Evolutionary conservation across 2,113 vertebrate genomes (phyloP).

Genomic region (Nothocercus nigrocapillus): DNA sequence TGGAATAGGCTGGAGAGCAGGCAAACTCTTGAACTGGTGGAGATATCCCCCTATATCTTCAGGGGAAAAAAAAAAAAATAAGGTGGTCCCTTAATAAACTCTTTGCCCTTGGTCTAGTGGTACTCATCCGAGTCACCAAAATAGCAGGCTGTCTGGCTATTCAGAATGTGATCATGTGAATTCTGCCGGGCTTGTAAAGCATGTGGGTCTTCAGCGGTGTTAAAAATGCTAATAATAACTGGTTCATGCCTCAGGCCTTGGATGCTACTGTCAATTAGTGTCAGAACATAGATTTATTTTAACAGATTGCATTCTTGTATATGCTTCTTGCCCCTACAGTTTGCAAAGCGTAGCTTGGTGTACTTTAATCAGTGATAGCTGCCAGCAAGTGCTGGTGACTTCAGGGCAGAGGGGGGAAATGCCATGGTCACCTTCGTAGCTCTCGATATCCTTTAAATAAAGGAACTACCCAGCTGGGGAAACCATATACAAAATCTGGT

Average conservation of each 20-base stretch:
- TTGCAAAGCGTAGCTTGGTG: not conserved
- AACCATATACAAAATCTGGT: not conserved
- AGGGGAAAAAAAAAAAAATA: not conserved
- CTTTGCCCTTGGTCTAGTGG: not conserved
- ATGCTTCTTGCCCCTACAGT: not conserved
- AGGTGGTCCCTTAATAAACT: not conserved
- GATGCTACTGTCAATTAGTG: slow-evolving; percentile 56
- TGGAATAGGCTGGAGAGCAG: not conserved
- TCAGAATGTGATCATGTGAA: slow-evolving; percentile 8
- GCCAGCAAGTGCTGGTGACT: fast-evolving
- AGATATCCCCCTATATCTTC: slow-evolving; percentile 12
- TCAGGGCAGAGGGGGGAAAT: not conserved
- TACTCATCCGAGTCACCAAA: not conserved
- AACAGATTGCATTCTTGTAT: slow-evolving; percentile 41
- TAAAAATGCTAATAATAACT: slow-evolving; percentile 49
- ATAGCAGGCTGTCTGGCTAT: slow-evolving; percentile 25
- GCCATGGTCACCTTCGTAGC: not conserved
- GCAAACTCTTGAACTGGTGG: not conserved
- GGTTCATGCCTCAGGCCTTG: slow-evolving; percentile 19
- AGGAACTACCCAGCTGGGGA: not conserved
- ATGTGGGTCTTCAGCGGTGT: slow-evolving; percentile 39
- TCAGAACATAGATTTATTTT: slow-evolving; percentile 51
- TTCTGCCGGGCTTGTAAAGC: slow-evolving; percentile 46
- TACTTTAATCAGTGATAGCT: not conserved
- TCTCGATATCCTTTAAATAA: not conserved